Conservation (phyloP, 92 coral and sea anemone species). For the Galaxea fascicularis region DNA sequence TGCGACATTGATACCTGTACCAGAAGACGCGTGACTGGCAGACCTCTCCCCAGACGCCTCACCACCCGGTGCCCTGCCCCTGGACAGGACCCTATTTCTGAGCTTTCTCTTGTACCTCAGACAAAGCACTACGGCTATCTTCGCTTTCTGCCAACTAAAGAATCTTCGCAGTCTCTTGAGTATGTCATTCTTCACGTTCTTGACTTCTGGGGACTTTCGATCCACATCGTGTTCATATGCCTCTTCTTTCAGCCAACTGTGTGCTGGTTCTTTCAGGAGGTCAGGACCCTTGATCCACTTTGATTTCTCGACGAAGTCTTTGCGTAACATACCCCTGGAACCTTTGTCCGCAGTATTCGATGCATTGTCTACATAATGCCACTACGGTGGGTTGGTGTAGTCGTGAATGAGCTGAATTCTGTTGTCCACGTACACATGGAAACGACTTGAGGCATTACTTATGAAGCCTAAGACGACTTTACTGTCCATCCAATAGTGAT, state of each 20-base stretch:
- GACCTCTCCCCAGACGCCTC: neutral
- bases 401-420: slow-evolving; percentile 39
- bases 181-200: slow-evolving; percentile 50
- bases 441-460: slow-evolving; percentile 67
- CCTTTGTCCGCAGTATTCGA: slow-evolving; percentile 68
- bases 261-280: slow-evolving; percentile 52
- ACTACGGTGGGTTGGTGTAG: slow-evolving; percentile 55
- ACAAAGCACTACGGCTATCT: slow-evolving; percentile 52
- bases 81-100: slow-evolving; percentile 14
- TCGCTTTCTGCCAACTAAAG: slow-evolving; percentile 66
- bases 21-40: too few relatives aligned
- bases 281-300: too few relatives aligned
- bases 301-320: slow-evolving; percentile 52
- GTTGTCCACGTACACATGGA: slow-evolving; percentile 61
- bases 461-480: too few relatives aligned
- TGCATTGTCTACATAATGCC: slow-evolving; percentile 52
- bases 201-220: slow-evolving; percentile 46
- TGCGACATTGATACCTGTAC: slow-evolving; percentile 25
- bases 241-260: slow-evolving; percentile 60
- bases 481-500: too few relatives aligned
- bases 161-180: slow-evolving; percentile 60
- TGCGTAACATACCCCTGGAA: slow-evolving; percentile 64
- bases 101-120: too few relatives aligned
- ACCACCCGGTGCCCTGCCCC: slow-evolving; percentile 1
- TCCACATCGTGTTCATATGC: slow-evolving; percentile 42